Percentiles rank a stretch among this genome's conserved stretches.
These are phyloP conservation scores for Nebria brevicollis DNA, from an alignment of 2,888 invertebrate genomes.

Conservation along the genomic window DNA sequence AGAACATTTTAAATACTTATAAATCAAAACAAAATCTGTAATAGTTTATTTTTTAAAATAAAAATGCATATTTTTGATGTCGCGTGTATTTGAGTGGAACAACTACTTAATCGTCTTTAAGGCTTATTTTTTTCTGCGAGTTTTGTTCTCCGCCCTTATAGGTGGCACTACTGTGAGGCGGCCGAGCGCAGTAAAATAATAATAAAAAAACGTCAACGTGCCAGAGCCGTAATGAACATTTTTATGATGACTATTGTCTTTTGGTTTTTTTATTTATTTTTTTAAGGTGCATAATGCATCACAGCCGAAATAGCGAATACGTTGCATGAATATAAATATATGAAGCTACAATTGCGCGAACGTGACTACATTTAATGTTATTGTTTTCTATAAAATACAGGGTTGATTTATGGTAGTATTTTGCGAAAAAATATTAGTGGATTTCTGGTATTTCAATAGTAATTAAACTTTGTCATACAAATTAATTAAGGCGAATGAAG, in stretches of 20 bases:
- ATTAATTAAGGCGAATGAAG: too few relatives aligned
- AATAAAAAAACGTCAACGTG: conserved; percentile 37
- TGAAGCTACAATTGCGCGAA: background rate
- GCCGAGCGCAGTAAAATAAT: conserved; percentile 34
- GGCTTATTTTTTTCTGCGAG: conserved; percentile 23
- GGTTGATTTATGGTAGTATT: background rate
- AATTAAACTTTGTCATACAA: too few relatives aligned
- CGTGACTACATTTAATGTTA: background rate
- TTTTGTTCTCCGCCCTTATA: conserved; percentile 16
- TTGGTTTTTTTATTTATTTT: conserved; percentile 23
- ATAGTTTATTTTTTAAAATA: too few relatives aligned
- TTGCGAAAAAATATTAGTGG: too few relatives aligned
- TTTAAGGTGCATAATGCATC: conserved; percentile 27
- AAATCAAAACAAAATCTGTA: background rate
- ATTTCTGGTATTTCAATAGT: too few relatives aligned
- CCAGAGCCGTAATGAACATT: conserved; percentile 39
- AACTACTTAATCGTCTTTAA: conserved; percentile 39
- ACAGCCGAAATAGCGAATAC: background rate
- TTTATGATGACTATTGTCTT: conserved; percentile 28
- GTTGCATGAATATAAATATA: background rate
- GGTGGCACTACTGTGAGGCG: background rate
- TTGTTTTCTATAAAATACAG: background rate
- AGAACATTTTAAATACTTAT: too few relatives aligned
- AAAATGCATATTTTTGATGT: conserved; percentile 11
- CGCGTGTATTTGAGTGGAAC: background rate